These are phyloP conservation scores for Oscheius sp. DNA, from an alignment of 2,888 invertebrate genomes.

Conservation along the genomic window DNA sequence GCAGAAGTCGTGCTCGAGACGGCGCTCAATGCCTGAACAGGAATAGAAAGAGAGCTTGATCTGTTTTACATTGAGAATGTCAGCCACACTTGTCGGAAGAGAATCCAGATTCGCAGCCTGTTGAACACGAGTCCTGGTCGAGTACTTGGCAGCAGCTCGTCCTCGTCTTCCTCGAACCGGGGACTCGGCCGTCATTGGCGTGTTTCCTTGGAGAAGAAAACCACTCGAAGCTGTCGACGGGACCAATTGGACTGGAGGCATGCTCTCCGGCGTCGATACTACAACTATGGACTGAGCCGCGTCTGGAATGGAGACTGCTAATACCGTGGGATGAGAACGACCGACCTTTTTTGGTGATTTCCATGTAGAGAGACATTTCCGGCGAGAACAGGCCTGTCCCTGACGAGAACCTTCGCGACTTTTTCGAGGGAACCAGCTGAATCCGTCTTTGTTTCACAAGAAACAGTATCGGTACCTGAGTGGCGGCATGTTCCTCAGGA, in stretches of 20 bases:
- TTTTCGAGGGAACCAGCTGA: neutral
- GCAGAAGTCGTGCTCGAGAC: neutral
- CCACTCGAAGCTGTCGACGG: neutral
- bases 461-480: neutral
- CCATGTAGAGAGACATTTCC: conserved; percentile 24
- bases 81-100: neutral
- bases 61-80: neutral
- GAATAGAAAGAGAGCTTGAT: neutral
- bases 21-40: neutral
- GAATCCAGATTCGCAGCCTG: neutral
- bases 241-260: conserved; percentile 15
- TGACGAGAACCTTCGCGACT: neutral
- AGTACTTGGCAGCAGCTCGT: neutral
- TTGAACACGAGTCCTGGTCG: neutral
- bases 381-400: conserved; percentile 5
- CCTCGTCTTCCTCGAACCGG: neutral
- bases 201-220: neutral
- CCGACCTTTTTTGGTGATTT: neutral
- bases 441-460: neutral
- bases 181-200: neutral
- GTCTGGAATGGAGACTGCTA: too few relatives aligned
- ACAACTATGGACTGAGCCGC: neutral
- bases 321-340: too few relatives aligned
- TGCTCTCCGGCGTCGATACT: conserved; percentile 10
- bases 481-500: conserved; percentile 3